phyloP scores from a whole-genome alignment of 2,888 invertebrate genomes.

The Nymphalis c-album region DNA sequence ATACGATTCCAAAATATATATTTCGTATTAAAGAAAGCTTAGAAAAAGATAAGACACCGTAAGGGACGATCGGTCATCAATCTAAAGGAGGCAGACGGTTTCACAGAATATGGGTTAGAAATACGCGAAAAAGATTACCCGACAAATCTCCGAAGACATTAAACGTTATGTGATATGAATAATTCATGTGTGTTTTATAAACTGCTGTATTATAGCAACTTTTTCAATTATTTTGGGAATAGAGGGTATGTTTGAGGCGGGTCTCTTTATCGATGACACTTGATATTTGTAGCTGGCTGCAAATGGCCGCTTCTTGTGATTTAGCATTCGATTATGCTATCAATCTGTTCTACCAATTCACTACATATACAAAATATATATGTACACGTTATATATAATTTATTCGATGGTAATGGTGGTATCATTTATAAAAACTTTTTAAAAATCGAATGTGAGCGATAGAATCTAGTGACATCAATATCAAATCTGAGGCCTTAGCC shows the following conservation, averaged over 20 bases:
- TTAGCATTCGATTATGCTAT: not conserved
- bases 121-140: conserved; percentile 33
- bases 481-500: too few species aligned
- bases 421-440: too few species aligned
- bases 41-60: conserved; percentile 14
- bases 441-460: too few species aligned
- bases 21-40: conserved; percentile 17
- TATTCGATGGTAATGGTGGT: too few species aligned
- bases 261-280: not conserved
- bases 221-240: conserved; percentile 20
- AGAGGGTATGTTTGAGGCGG: not conserved
- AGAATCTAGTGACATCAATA: too few species aligned
- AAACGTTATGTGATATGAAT: conserved; percentile 32
- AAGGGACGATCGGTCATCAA: conserved; percentile 30
- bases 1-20: not conserved
- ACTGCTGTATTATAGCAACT: conserved; percentile 20
- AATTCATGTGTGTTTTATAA: conserved; percentile 30
- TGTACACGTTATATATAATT: too few species aligned
- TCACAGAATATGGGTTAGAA: conserved; percentile 21
- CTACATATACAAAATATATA: too few species aligned
- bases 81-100: conserved; percentile 28
- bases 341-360: not conserved
- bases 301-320: not conserved
- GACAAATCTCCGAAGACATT: conserved; percentile 36
- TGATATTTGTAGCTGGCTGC: not conserved